These are phyloP conservation scores for Neopipo cinnamomea DNA, from an alignment of 2,113 vertebrate species.

Conservation along the genomic window DNA sequence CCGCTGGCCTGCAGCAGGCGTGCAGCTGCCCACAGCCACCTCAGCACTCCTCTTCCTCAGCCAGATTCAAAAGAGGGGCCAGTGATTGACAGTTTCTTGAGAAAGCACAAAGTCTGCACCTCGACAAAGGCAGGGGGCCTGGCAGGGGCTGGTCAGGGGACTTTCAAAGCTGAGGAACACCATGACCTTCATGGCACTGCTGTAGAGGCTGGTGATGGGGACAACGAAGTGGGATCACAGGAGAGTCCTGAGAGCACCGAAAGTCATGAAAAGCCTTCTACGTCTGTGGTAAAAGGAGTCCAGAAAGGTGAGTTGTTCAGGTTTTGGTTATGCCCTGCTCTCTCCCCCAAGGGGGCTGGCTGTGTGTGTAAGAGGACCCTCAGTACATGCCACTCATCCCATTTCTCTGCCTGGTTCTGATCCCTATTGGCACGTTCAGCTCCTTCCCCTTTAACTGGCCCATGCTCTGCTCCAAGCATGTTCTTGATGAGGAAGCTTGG, in stretches of 20 bases:
- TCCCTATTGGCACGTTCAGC: background rate
- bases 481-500: background rate
- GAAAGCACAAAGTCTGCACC: slow-evolving; percentile 3
- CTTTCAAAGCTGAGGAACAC: background rate
- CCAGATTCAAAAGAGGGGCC: slow-evolving; percentile 39
- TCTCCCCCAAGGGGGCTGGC: background rate
- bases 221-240: background rate
- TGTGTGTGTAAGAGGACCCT: fast-evolving
- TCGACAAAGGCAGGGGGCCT: background rate
- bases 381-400: fast-evolving
- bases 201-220: background rate
- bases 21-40: slow-evolving; percentile 50
- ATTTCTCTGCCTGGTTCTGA: fast-evolving
- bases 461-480: background rate
- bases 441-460: background rate
- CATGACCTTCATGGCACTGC: background rate
- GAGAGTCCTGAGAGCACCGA: background rate
- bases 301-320: slow-evolving; percentile 79
- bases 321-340: background rate
- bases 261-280: slow-evolving; percentile 72
- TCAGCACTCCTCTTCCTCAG: background rate
- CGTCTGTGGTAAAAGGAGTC: slow-evolving; percentile 70
- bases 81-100: slow-evolving; percentile 66
- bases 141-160: background rate
- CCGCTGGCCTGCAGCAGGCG: slow-evolving; percentile 28